A percentile compares a stretch with the other conserved stretches of the same genome.
These are phyloP conservation scores for Patella caerulea DNA, from an alignment of 2,888 invertebrate genomes.

Conservation along the genomic window DNA sequence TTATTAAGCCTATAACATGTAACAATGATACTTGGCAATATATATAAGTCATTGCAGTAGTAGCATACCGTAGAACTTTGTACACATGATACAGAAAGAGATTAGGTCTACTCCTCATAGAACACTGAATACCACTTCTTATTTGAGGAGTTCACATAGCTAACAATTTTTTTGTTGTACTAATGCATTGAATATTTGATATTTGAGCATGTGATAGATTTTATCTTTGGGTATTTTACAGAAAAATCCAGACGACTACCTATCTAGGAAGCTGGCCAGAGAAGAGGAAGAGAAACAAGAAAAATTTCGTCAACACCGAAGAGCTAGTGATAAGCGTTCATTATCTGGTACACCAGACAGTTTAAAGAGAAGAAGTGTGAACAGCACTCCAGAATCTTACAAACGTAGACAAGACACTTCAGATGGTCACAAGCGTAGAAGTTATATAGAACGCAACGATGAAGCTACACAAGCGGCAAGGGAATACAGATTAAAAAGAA, in stretches of 20 bases:
- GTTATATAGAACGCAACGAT: slow-evolving; percentile 9
- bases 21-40: too few relatives aligned
- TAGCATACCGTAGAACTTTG: too few relatives aligned
- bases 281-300: slow-evolving; percentile 53
- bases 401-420: slow-evolving; percentile 20
- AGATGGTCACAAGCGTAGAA: slow-evolving; percentile 15
- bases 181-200: too few relatives aligned
- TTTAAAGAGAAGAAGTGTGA: slow-evolving; percentile 11
- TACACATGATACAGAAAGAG: too few relatives aligned
- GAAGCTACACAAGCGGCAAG: slow-evolving; percentile 39
- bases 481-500: slow-evolving; percentile 53
- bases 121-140: too few relatives aligned
- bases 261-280: slow-evolving; percentile 48
- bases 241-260: slow-evolving; percentile 61
- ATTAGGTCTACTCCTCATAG: too few relatives aligned
- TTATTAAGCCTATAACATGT: too few relatives aligned
- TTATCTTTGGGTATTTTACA: slow-evolving; percentile 34
- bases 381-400: slow-evolving; percentile 20
- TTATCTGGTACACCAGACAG: slow-evolving; percentile 9
- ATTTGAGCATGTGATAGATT: too few relatives aligned
- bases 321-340: slow-evolving; percentile 23
- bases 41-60: too few relatives aligned
- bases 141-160: too few relatives aligned
- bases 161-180: too few relatives aligned
- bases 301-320: slow-evolving; percentile 44